Evolutionary conservation across 2,113 vertebrate species (phyloP), one percentile per base, ranked within the genome.

Genomic region (Nothobranchius furzeri): DNA sequence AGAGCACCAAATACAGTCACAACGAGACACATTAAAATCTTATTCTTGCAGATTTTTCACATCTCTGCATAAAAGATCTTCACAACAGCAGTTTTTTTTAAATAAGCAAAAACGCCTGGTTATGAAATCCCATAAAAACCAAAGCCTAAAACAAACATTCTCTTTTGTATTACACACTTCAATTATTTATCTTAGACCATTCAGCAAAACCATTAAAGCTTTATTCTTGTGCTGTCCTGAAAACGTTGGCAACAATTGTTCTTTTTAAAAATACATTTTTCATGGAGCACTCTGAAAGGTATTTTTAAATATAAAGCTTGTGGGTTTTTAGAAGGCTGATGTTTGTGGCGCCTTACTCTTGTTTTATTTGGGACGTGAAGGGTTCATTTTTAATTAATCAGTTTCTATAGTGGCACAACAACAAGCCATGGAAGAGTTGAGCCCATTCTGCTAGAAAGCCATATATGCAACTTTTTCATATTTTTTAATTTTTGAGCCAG

Each of bases 221-320:
- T 15, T 58, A n/a, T 17, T 25, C 47, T 50, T 12, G 46, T 14
- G 12, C 8, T 9, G 12, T 14, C 11, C 4, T 30, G 13, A 10
- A 7, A 42, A 30, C 7, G 7, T 11, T 10, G 25, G 15, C 15
- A 48, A 70, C 15, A 46, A 57, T 6, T 48, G 47, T 6, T n/a
- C 58, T 15, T 7, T 48, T 9, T 43, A 12, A 2, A 67, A 56
- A 55, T 78, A 9, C 56, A 81, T 67, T 4, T 56, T 79, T 85
- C 58, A 81, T 79, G 3, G 65, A 40, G 57, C 25, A 53, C 68
- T 56, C 64, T 61, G 2, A 63, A 36, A 59, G 75, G 25, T 46
- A n/a, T 63, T 51, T 48, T 36, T 60, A 50, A 42, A 43, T 50
- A 43, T 48, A 64, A 51, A 35, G 6, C 8, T 53, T 36, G 37